Conservation (phyloP, 2,888 invertebrate species). For the Pandemis heparana region DNA sequence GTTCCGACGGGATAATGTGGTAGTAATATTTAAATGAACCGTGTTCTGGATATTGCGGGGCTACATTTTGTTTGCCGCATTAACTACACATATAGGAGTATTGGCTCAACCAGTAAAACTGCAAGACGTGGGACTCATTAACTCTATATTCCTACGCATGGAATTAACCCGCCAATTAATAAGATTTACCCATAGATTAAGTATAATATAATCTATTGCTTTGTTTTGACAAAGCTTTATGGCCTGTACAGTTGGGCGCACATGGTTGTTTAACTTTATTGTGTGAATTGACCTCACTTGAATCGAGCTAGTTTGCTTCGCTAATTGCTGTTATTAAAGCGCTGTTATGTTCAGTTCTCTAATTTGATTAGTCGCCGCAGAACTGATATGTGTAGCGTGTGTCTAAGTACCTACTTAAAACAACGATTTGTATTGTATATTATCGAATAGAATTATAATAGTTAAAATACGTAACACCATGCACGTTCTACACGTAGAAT, state of each 20-base stretch:
- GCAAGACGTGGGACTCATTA: background rate
- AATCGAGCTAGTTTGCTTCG: slow-evolving; percentile 11
- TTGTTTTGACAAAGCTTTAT: slow-evolving; percentile 29
- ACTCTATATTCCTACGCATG: background rate
- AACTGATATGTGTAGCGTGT: background rate
- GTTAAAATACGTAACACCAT: too few relatives aligned
- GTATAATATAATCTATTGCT: slow-evolving; percentile 4
- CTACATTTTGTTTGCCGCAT: background rate
- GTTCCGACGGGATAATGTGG: too few relatives aligned
- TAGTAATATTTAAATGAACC: background rate
- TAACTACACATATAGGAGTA: background rate
- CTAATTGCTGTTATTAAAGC: slow-evolving; percentile 22
- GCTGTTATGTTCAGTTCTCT: slow-evolving; percentile 21
- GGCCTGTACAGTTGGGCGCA: slow-evolving; percentile 10
- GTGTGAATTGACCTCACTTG: slow-evolving; percentile 28
- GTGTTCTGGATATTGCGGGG: background rate
- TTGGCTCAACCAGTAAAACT: background rate
- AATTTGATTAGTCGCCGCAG: slow-evolving; percentile 26
- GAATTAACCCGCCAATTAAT: slow-evolving; percentile 16
- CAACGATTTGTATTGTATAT: background rate
- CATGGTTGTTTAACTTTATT: slow-evolving; percentile 14
- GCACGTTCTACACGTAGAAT: too few relatives aligned
- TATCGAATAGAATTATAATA: too few relatives aligned
- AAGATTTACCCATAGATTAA: slow-evolving; percentile 27
- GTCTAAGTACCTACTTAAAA: background rate